These are phyloP conservation scores for Hypomecis atomaria DNA, from an alignment of 2,888 invertebrate genomes.

Conservation along the genomic window DNA sequence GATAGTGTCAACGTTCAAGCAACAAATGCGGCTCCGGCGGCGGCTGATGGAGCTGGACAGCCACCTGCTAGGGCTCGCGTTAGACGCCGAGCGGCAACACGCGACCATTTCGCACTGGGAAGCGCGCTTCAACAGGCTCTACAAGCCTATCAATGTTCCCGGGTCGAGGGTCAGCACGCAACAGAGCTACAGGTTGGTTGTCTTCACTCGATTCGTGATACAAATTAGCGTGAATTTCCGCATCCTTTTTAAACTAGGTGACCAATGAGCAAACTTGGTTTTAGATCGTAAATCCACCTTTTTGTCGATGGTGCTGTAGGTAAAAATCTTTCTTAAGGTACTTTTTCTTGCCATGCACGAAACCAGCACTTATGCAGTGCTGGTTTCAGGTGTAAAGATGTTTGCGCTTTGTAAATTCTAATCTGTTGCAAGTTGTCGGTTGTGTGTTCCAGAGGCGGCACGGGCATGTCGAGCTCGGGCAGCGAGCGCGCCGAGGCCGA, in stretches of 20 bases:
- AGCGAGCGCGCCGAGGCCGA: constrained; percentile 85
- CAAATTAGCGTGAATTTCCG: too few relatives aligned
- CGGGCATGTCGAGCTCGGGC: constrained; percentile 53
- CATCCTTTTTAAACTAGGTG: too few relatives aligned
- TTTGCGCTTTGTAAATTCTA: too few relatives aligned
- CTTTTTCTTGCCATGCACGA: too few relatives aligned
- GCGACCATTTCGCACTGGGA: constrained; percentile 96
- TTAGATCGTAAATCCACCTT: too few relatives aligned
- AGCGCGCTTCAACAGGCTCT: constrained; percentile 90
- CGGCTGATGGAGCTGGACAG: constrained; percentile 96
- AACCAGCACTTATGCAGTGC: too few relatives aligned
- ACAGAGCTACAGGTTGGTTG: constrained; percentile 82
- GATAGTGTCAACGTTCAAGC: constrained; percentile 94
- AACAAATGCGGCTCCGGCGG: constrained; percentile 95
- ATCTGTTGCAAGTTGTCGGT: not conserved
- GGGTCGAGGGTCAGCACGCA: constrained; percentile 86
- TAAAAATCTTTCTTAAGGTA: too few relatives aligned
- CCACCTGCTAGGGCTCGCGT: constrained; percentile 92
- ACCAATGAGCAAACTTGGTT: too few relatives aligned
- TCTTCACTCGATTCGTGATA: too few relatives aligned
- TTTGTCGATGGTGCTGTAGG: too few relatives aligned
- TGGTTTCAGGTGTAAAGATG: too few relatives aligned
- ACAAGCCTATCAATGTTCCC: constrained; percentile 85
- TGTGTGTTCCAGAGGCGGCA: constrained; percentile 52
- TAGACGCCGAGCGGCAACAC: constrained; percentile 95